These are phyloP conservation scores for Pristionchus maxplancki DNA, from an alignment of 2,888 invertebrate species.

Conservation along the genomic window DNA sequence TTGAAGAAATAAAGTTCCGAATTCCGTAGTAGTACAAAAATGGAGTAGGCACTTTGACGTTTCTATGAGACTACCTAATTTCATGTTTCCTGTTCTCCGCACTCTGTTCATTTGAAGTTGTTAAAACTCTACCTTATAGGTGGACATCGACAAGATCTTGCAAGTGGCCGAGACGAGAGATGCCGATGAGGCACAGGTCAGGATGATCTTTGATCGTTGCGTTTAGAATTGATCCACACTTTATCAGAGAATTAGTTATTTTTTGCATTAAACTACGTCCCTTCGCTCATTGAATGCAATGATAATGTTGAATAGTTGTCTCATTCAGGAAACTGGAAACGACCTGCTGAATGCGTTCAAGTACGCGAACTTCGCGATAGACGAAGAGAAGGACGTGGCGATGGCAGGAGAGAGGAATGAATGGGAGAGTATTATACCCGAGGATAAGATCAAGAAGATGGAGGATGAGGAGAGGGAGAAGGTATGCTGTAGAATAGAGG, in stretches of 20 bases:
- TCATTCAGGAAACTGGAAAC: constrained; percentile 61
- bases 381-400: constrained; percentile 85
- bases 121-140: constrained; percentile 80
- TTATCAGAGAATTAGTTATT: too few relatives aligned
- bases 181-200: constrained; percentile 85
- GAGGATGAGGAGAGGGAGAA: constrained; percentile 90
- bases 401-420: constrained; percentile 71
- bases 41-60: too few relatives aligned
- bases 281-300: not conserved
- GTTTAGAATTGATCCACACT: too few relatives aligned
- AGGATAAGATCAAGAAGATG: constrained; percentile 89
- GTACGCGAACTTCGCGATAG: constrained; percentile 86
- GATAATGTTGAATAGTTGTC: not conserved
- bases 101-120: too few relatives aligned
- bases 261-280: too few relatives aligned
- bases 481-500: constrained; percentile 40
- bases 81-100: too few relatives aligned
- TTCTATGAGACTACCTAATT: too few relatives aligned
- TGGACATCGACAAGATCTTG: constrained; percentile 98
- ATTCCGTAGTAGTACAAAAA: too few relatives aligned
- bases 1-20: too few relatives aligned
- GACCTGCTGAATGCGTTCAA: constrained; percentile 75
- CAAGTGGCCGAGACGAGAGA: constrained; percentile 92
- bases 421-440: constrained; percentile 97
- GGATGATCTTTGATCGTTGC: not conserved